These are phyloP conservation scores for Carterocephalus palaemon DNA, from an alignment of 2,888 invertebrate genomes.

Conservation along the genomic window DNA sequence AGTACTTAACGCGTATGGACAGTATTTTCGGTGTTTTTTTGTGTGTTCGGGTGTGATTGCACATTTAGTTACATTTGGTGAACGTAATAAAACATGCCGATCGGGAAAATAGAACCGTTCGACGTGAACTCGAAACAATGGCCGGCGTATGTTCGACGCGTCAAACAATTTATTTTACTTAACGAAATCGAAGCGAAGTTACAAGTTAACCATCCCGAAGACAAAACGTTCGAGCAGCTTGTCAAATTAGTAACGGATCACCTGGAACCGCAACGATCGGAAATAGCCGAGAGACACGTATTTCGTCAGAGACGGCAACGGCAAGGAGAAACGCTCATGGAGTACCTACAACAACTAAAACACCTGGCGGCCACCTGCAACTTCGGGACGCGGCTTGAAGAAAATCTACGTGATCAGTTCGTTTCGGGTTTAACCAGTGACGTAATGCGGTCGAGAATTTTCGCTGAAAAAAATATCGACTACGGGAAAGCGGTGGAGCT, in stretches of 20 bases:
- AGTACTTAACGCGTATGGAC: too few relatives aligned
- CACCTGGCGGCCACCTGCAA: constrained; percentile 28
- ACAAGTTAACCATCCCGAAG: constrained; percentile 34
- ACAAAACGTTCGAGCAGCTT: constrained; percentile 28
- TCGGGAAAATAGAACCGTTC: constrained; percentile 32
- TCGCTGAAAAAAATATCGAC: constrained; percentile 15
- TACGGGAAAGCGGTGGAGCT: constrained; percentile 7
- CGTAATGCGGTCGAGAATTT: constrained; percentile 18
- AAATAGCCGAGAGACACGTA: constrained; percentile 26
- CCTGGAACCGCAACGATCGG: constrained; percentile 29
- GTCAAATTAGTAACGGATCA: constrained; percentile 26
- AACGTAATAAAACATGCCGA: constrained; percentile 32
- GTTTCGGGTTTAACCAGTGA: constrained; percentile 19
- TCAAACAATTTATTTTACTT: constrained; percentile 31
- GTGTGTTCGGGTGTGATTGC: too few relatives aligned
- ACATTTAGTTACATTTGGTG: too few relatives aligned
- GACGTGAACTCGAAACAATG: constrained; percentile 28
- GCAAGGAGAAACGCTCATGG: constrained; percentile 50
- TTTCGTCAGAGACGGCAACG: constrained; percentile 18
- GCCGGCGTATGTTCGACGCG: constrained; percentile 30
- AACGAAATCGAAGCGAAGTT: constrained; percentile 29
- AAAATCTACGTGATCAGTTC: constrained; percentile 22
- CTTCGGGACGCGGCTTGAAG: constrained; percentile 21
- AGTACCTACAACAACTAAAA: constrained; percentile 29
- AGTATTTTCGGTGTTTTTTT: too few relatives aligned